Evolutionary conservation across 2,797 vertebrate genomes (phyloP).

Genomic region (Sebastes matsubarae): DNA sequence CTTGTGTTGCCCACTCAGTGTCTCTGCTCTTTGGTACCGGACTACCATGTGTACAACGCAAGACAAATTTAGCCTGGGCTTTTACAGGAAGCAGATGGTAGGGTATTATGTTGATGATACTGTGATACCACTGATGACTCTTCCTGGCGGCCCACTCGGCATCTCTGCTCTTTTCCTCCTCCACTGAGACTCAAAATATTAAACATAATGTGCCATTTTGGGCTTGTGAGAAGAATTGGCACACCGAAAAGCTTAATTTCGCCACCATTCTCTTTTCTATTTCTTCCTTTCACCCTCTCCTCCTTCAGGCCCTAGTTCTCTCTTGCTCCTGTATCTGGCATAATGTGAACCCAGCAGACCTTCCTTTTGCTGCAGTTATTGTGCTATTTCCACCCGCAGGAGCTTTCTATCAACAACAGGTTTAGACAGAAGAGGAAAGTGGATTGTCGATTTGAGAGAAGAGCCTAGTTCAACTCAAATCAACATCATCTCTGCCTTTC

Average conservation of each 20-base stretch:
- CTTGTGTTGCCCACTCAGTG: slow-evolving; percentile 65
- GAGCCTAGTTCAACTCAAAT: not conserved
- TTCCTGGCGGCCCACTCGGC: slow-evolving; percentile 67
- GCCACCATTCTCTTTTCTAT: slow-evolving; percentile 32
- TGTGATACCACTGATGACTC: slow-evolving; percentile 72
- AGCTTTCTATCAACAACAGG: not conserved
- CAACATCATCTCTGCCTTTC: not conserved
- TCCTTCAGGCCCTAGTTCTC: not conserved
- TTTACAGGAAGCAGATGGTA: slow-evolving; percentile 75
- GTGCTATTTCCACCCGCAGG: slow-evolving; percentile 11
- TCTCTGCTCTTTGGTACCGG: slow-evolving; percentile 57
- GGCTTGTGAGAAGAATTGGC: slow-evolving; percentile 36
- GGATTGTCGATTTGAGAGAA: not conserved
- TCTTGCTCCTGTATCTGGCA: slow-evolving; percentile 14
- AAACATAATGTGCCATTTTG: slow-evolving; percentile 59
- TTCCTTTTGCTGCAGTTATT: not conserved
- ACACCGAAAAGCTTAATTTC: slow-evolving; percentile 36
- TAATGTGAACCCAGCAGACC: slow-evolving; percentile 6
- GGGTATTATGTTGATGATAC: slow-evolving; percentile 70
- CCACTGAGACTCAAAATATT: slow-evolving; percentile 60
- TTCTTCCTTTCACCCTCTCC: slow-evolving; percentile 15
- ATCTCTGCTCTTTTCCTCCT: slow-evolving; percentile 67
- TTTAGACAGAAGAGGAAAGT: not conserved
- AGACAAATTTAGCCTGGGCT: slow-evolving; percentile 67
- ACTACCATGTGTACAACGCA: slow-evolving; percentile 60